Base-by-base conservation (phyloP, 92 coral and sea anemone species). In the Zoanthus gigantus region DNA sequence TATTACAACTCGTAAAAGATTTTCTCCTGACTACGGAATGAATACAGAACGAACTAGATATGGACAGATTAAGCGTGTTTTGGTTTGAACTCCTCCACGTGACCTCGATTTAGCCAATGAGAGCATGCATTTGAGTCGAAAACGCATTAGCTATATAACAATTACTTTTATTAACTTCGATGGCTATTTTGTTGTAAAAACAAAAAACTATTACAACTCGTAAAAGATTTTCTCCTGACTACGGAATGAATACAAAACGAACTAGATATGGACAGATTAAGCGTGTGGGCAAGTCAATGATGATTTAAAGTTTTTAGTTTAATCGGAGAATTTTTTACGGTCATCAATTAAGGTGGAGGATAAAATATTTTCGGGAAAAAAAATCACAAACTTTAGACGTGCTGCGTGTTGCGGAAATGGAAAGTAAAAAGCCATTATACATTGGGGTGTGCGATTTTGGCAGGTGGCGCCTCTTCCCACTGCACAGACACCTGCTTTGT, bases 401-500 rank as follows among this genome's bases (percentile, higher is more conserved):
- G 13, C 0, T 23, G 28, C 32, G 45, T 30, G 14, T 17, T 77
- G 17, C 82, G 6, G 13, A 13, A 18, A 78, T 13, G 69, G 7
- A 56, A 31, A 4, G 50, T 9, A 56, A 65, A 18, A 46, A 17
- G 1, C 29, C 11, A 14, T 46, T 57, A 28, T 56, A 15, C 31
- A n/a, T 32, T 57, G 53, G 72, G 0, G 71, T 46, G 9, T 18
- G 57, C 9, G 48, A 66, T 45, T 14, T 28, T 34, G 2, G 46
- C 85, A 46, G 85, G 85, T 81, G 75, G 85, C 45, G 4, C 9
- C 2, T 15, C 14, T 47, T 11, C 58, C 23, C 23, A 18, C 72
- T 7, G 1, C 54, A 66, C 58, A 65, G 66, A 12, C 23, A 81
- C 85, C 85, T 81, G 85, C 29, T 47, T 30, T 81, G 85, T 66